These are phyloP conservation scores for Tiaroga cobitis DNA, from an alignment of 2,797 vertebrate species.

Conservation along the genomic window DNA sequence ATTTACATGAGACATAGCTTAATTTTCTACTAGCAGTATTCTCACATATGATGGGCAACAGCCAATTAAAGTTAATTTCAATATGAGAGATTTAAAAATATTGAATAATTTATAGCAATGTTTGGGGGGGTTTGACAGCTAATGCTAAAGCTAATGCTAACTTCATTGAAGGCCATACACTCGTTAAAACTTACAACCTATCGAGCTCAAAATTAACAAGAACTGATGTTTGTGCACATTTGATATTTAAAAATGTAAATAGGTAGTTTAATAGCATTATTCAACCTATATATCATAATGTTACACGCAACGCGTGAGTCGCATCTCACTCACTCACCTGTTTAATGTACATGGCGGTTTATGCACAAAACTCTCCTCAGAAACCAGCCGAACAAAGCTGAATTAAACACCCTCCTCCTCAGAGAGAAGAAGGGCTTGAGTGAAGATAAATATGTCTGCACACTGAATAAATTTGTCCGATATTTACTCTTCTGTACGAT, in stretches of 20 bases:
- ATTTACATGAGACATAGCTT: background rate
- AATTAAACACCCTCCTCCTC: constrained; percentile 63
- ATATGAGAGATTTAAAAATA: background rate
- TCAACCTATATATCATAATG: background rate
- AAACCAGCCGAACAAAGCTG: constrained; percentile 49
- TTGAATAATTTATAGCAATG: background rate
- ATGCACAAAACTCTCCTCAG: constrained; percentile 57
- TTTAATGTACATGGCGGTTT: constrained; percentile 82
- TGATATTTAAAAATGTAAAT: background rate
- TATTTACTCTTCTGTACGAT: constrained; percentile 14
- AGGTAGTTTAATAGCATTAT: too few species aligned
- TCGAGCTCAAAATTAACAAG: too few species aligned
- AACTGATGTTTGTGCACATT: background rate
- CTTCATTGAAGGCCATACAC: constrained; percentile 3
- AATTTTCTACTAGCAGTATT: background rate
- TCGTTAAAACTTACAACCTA: background rate
- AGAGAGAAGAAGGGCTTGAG: constrained; percentile 64
- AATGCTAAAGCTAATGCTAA: constrained; percentile 49
- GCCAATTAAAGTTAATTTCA: background rate
- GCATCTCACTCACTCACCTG: constrained; percentile 74
- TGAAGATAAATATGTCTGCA: background rate
- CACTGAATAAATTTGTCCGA: background rate
- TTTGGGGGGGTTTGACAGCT: constrained; percentile 22
- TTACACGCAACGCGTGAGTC: constrained; percentile 33
- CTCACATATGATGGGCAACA: background rate